Base-by-base conservation (phyloP, 2,113 vertebrate species). In the Acrocephalus kingi region DNA sequence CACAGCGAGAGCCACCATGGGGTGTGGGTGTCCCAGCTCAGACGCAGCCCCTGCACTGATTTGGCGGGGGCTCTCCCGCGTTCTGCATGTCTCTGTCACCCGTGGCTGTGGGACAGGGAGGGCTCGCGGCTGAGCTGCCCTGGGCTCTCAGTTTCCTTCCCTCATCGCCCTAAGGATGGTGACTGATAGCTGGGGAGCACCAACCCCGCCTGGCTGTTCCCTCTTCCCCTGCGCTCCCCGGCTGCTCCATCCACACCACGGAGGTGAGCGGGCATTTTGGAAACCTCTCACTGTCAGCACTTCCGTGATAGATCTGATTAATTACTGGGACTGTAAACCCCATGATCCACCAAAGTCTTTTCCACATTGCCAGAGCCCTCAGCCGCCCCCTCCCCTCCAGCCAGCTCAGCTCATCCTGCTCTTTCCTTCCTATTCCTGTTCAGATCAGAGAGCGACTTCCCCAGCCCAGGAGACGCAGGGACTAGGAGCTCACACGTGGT, bases 341-440 rank as follows among this genome's bases (percentile, higher is more conserved):
- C 49, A 3, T 63, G 93, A 48, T 48, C 68, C 58, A 41, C 49
- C 31, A 18, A 69, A 51, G 35, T 52, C 41, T 51, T 45, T 89
- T 77, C 27, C 1, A 5, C 45, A 4, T 19, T 61, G 72, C 82
- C 1, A 1, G 61, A 63, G 63, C 66, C 64, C 43, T 55, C 68
- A 51, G 88, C 41, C 0, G 0, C 55, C 46, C 62, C 37, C 51
- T 79, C 30, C 55, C 45, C 58, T 76, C 16, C 2, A 1, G 59
- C 76, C 68, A 30, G 59, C 41, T 88, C 77, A 7, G 51, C 79
- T 64, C 58, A 4, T 51, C 39, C 82, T 78, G 75, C 56, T 81
- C 72, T 58, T 81, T 87, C 73, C 89, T 92, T 90, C 84, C 69
- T 51, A 37, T 77, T 85, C 74, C 67, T 23, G 64, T 43, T 77